Percentiles rank a stretch among this genome's conserved stretches.
These are phyloP conservation scores for Papilio protenor DNA, from an alignment of 2,888 invertebrate species.

Conservation along the genomic window DNA sequence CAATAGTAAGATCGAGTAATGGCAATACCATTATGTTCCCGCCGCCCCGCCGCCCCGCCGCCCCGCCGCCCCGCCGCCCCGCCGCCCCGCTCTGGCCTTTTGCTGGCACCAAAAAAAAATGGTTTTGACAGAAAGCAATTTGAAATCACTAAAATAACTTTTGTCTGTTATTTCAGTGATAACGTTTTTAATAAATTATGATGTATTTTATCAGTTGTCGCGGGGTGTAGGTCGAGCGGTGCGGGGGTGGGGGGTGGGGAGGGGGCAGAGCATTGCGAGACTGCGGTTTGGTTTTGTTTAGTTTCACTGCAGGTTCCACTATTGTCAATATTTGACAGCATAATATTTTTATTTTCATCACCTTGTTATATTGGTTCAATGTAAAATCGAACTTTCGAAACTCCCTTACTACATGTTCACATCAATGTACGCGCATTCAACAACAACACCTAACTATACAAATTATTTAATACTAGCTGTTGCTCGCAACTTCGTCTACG, in stretches of 20 bases:
- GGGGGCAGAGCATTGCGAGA: not conserved
- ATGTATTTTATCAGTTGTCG: not conserved
- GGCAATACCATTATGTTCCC: not conserved
- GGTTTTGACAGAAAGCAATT: slow-evolving; percentile 1
- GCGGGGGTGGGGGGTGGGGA: not conserved
- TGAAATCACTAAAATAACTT: slow-evolving; percentile 9
- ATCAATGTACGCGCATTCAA: too few species aligned
- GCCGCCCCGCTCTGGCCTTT: not conserved
- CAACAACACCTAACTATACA: too few species aligned
- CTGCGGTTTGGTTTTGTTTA: not conserved
- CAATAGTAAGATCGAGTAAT: too few species aligned
- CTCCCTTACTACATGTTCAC: too few species aligned
- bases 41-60: not conserved
- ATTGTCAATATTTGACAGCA: not conserved
- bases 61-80: not conserved
- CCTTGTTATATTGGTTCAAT: too few species aligned
- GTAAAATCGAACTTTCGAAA: too few species aligned
- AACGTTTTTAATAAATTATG: not conserved
- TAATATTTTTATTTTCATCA: not conserved
- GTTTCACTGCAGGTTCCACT: not conserved
- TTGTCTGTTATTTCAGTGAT: slow-evolving; percentile 6
- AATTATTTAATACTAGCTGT: too few species aligned
- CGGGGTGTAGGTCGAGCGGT: not conserved
- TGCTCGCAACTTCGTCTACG: too few species aligned
- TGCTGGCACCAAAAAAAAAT: not conserved